Evolutionary conservation across 2,888 invertebrate genomes (phyloP), one percentile per base, ranked within the genome.

Genomic region (Amphipoea lucens): DNA sequence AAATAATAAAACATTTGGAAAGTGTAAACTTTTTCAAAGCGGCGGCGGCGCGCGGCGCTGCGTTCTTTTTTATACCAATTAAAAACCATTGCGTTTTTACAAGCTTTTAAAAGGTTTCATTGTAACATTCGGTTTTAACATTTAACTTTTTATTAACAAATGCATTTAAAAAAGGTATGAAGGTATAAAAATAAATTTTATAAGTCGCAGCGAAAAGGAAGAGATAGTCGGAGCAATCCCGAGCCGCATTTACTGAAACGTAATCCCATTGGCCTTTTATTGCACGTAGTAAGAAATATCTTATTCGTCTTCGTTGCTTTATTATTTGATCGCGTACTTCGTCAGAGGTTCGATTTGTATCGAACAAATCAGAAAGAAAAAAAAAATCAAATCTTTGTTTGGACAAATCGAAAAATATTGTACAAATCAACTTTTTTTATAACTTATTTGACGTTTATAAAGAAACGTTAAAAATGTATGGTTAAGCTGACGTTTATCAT

Each of bases 191-290:
- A 23, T 36, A 54, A 14, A 57, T 62, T 80, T 62, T 54, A 29
- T 20, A 40, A 23, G 68, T 40, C 36, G 12, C 6, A 66, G 51
- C 4, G 42, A 69, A 51, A 74, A 60, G 17, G 29, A 82, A 73
- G 23, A 57, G 48, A 63, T 51, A 36, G 63, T 23, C 17, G 36
- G 23, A 45, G 70, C 23, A 67, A 48, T 48, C 20, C n/a, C 42
- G 51, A 83, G 42, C 54, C 69, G 65, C 73, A 40, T 76, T 60
- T 71, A 54, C 66, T 45, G 76, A 71, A 71, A 81, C 66, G 62
- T 76, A 76, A 81, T 70, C 51, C 45, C 62, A 54, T 67, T 76
- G 62, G 62, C 62, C 48, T 65, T 79, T 74, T 68, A 76, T 75
- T 70, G 62, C 67, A 73, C 48, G n/a, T 51, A 63, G 48, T 71